These are phyloP conservation scores for Choristoneura rosaceana DNA, from an alignment of 2,888 invertebrate species.

Conservation along the genomic window DNA sequence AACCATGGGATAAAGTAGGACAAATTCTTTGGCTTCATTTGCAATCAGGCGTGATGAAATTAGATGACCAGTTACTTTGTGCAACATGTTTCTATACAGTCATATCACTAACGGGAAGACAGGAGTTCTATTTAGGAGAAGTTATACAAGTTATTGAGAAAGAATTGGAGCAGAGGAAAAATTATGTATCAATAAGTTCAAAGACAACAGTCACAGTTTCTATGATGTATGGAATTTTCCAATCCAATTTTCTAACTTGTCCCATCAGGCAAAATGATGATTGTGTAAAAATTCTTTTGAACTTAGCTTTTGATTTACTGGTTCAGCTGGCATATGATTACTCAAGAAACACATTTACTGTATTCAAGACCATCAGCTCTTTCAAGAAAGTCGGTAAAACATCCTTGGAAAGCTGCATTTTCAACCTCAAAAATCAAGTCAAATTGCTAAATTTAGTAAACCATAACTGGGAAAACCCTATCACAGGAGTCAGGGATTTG, in stretches of 20 bases:
- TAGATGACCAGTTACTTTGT: slow-evolving; percentile 76
- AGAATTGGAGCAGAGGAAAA: slow-evolving; percentile 52
- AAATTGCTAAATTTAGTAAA: slow-evolving; percentile 80
- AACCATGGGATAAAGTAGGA: slow-evolving; percentile 55
- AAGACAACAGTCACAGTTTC: slow-evolving; percentile 59
- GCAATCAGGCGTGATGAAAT: slow-evolving; percentile 57
- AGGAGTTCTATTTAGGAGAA: slow-evolving; percentile 58
- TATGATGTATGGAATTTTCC: slow-evolving; percentile 78
- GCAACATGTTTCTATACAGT: slow-evolving; percentile 73
- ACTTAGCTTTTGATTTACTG: slow-evolving; percentile 61
- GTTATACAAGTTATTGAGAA: slow-evolving; percentile 54
- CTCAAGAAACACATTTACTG: slow-evolving; percentile 80
- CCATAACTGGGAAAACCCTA: slow-evolving; percentile 87
- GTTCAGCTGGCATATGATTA: slow-evolving; percentile 76
- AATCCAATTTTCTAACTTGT: slow-evolving; percentile 67
- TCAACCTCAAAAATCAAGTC: slow-evolving; percentile 61
- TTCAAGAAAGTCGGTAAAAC: slow-evolving; percentile 72
- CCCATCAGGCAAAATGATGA: slow-evolving; percentile 44
- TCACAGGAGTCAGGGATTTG: slow-evolving; percentile 83
- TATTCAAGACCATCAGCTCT: slow-evolving; percentile 79
- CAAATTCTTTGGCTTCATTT: slow-evolving; percentile 67
- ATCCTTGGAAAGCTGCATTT: slow-evolving; percentile 59
- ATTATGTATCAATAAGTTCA: slow-evolving; percentile 45
- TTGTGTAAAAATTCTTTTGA: slow-evolving; percentile 52
- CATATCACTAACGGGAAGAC: slow-evolving; percentile 55